These are phyloP conservation scores for Cacatua alba DNA, from an alignment of 2,113 vertebrate species.

Conservation along the genomic window DNA sequence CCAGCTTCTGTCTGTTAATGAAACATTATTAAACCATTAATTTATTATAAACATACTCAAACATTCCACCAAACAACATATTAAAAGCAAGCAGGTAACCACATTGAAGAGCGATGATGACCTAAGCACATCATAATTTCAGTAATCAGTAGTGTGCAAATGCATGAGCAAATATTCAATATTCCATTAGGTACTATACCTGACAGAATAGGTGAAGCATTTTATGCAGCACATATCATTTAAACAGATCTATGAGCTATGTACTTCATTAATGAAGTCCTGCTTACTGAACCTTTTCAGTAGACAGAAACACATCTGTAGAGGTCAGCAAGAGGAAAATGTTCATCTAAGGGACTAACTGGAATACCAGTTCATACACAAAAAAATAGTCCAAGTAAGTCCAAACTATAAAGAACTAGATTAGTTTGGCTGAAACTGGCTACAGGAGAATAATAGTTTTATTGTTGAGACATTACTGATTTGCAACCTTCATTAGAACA, in stretches of 20 bases:
- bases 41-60: background rate
- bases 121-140: background rate
- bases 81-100: background rate
- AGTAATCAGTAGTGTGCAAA: background rate
- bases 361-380: background rate
- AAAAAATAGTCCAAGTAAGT: background rate
- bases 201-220: background rate
- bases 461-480: background rate
- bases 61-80: background rate
- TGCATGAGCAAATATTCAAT: background rate
- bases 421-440: background rate
- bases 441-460: background rate
- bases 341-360: background rate
- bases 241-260: background rate
- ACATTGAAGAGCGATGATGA: background rate
- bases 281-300: background rate
- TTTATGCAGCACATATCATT: background rate
- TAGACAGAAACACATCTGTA: background rate
- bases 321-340: background rate
- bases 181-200: background rate
- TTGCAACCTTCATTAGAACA: background rate
- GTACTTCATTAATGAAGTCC: background rate
- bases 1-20: constrained; percentile 74
- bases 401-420: background rate
- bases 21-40: background rate